These are phyloP conservation scores for Cyanistes caeruleus DNA, from an alignment of 2,113 vertebrate genomes.

Conservation along the genomic window DNA sequence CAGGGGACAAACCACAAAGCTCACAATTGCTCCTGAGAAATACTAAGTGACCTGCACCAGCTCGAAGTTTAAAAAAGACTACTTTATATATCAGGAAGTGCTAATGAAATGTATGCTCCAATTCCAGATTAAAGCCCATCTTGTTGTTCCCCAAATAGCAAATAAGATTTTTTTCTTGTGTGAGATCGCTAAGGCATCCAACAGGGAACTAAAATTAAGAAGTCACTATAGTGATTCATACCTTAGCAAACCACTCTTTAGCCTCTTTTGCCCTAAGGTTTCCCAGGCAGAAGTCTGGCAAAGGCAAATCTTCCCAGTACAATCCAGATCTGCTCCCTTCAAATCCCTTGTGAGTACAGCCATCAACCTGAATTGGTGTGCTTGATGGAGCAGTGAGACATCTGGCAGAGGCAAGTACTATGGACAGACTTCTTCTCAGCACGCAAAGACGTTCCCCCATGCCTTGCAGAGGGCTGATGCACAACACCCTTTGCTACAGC, in stretches of 20 bases:
- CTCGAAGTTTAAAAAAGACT: background rate
- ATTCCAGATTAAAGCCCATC: background rate
- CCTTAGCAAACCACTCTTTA: background rate
- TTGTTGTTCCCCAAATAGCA: background rate
- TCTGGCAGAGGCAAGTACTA: background rate
- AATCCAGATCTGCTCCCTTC: background rate
- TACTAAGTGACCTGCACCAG: background rate
- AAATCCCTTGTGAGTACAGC: background rate
- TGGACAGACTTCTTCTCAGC: background rate
- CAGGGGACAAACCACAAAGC: background rate
- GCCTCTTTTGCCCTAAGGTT: background rate
- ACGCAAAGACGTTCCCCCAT: rapidly evolving
- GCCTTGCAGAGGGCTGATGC: background rate
- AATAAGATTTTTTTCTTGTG: background rate
- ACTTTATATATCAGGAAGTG: background rate
- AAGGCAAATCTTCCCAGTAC: background rate
- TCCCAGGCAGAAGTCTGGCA: background rate
- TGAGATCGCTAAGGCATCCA: background rate
- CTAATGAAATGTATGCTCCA: background rate
- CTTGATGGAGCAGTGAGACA: rapidly evolving
- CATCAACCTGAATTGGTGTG: background rate
- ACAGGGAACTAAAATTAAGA: background rate
- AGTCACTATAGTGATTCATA: background rate
- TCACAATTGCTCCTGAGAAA: background rate
- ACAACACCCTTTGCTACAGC: background rate